Percentiles rank a stretch among this genome's conserved stretches.
Conservation (phyloP, 2,888 invertebrate species). For the Steinernema carpocapsae region DNA sequence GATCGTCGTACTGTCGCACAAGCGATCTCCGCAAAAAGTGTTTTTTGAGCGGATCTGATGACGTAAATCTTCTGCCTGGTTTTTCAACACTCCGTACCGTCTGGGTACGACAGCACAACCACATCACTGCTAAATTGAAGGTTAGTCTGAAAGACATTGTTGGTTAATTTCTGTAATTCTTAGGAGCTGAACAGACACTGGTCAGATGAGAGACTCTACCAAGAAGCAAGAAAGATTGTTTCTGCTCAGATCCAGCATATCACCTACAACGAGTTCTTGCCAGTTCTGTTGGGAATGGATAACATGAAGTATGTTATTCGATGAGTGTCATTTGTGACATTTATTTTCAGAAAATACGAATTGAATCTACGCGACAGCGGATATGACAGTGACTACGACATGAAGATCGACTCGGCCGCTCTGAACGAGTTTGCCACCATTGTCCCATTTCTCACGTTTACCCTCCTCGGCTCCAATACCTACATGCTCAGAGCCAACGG, state of each 20-base stretch:
- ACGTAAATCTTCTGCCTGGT: slow-evolving; percentile 66
- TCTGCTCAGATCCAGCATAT: slow-evolving; percentile 74
- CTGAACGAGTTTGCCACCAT: slow-evolving; percentile 74
- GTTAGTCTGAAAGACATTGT: slow-evolving; percentile 32
- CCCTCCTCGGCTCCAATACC: slow-evolving; percentile 41
- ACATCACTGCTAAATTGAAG: slow-evolving; percentile 58
- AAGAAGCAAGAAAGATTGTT: slow-evolving; percentile 71
- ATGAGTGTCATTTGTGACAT: background rate
- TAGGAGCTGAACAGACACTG: slow-evolving; percentile 64
- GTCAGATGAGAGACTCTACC: slow-evolving; percentile 67
- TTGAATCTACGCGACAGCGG: slow-evolving; percentile 77
- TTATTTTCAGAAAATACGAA: slow-evolving; percentile 38
- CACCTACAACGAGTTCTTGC: slow-evolving; percentile 70
- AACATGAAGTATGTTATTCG: slow-evolving; percentile 49
- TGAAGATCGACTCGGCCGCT: slow-evolving; percentile 77
- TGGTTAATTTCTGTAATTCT: background rate
- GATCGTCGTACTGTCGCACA: slow-evolving; percentile 18
- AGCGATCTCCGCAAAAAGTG: slow-evolving; percentile 39
- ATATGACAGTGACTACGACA: slow-evolving; percentile 74
- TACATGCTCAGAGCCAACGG: slow-evolving; percentile 23
- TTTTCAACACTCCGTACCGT: slow-evolving; percentile 65
- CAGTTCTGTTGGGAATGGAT: slow-evolving; percentile 63
- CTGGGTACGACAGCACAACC: slow-evolving; percentile 67
- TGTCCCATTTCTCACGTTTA: slow-evolving; percentile 56
- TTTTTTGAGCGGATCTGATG: slow-evolving; percentile 56